Base-by-base conservation (phyloP, 1,140 invertebrate species). In the Propsilocerus akamusi region DNA sequence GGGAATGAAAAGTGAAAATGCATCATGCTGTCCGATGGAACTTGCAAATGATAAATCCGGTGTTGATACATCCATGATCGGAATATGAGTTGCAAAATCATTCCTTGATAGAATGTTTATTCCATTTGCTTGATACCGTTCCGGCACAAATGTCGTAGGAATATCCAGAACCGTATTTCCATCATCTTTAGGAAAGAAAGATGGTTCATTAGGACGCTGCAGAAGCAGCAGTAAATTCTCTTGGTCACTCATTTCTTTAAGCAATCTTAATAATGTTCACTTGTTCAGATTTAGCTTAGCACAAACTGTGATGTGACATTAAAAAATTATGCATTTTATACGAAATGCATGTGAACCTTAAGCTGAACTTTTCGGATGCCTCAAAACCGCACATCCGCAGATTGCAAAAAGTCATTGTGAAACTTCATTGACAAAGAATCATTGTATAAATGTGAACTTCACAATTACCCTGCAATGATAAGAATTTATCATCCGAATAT, bases 1-100 rank as follows among this genome's bases (percentile, higher is more conserved):
- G 0, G 79, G 80, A 37, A 86, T 72, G 58, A 86, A 87, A 11
- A 85, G 66, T 0, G 83, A 85, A 61, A 87, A 87, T 55, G 78
- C 72, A 1, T 75, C 76, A 26, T 77, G 72, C 50, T 80, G 75
- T 17, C 69, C 70, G 46, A 86, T 64, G 50, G 76, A 66, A 68
- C 82, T 64, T 7, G 81, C 76, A 24, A 81, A 59, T 2, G 69
- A 71, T 2, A 86, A 57, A 59, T 83, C 74, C 0, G 84, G 84
- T 8, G 85, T 63, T 0, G 73, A 69, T 51, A 85, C 84, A 48
- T 63, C 58, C 5, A 72, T 71, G 2, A 85, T 73, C 0, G 69
- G 69, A n/a, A 86, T 69, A 34, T n/a, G n/a, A n/a, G n/a, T n/a
- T n/a, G n/a, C n/a, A n/a, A n/a, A n/a, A n/a, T 76, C 70, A 53